phyloP scores from a whole-genome alignment of 2,113 vertebrate genomes.

The Capreolus pygargus region DNA sequence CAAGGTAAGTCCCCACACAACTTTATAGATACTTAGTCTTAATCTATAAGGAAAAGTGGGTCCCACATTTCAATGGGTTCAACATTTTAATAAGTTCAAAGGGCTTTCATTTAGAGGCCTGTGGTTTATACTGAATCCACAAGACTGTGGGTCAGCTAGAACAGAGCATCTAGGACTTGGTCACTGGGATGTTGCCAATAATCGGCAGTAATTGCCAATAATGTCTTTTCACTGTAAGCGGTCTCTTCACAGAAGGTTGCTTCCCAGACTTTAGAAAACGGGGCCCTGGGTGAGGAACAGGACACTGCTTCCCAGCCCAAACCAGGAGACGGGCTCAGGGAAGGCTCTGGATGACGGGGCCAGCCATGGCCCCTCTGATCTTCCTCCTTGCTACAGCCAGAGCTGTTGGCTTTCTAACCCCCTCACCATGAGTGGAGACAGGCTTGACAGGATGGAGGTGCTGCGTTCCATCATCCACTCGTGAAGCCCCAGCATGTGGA shows the following conservation, averaged over 20 bases:
- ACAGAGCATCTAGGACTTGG: neutral
- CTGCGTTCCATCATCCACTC: neutral
- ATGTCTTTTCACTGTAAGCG: neutral
- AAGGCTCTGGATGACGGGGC: neutral
- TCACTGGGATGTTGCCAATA: neutral
- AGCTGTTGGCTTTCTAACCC: neutral
- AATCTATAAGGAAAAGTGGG: neutral
- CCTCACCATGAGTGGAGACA: neutral
- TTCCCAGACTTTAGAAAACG: neutral
- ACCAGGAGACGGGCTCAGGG: neutral
- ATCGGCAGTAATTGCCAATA: neutral
- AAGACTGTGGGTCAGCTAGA: neutral
- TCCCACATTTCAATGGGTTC: neutral
- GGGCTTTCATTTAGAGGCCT: neutral
- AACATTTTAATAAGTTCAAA: neutral
- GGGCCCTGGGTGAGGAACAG: neutral
- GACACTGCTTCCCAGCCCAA: neutral
- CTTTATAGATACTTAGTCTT: neutral
- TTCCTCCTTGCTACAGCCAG: neutral
- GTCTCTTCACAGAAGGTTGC: neutral
- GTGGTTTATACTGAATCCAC: neutral
- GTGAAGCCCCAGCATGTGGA: neutral
- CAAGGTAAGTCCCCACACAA: neutral
- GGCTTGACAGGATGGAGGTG: neutral
- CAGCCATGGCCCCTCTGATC: neutral